Conservation (phyloP, 2,797 vertebrate species). For the Cetoscarus ocellatus region DNA sequence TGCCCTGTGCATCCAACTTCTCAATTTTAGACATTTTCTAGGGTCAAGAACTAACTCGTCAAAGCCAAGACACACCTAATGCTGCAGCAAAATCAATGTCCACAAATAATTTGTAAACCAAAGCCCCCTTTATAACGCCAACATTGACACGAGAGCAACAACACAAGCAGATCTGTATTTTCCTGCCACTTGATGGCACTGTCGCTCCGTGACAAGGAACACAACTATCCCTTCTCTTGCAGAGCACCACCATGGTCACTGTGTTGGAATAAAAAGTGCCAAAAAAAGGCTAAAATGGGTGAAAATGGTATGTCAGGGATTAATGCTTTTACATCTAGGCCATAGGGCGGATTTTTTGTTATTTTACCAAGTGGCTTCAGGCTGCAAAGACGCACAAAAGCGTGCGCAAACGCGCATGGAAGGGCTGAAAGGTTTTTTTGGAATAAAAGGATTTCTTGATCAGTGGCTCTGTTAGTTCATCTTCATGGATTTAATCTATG, state of each 20-base stretch:
- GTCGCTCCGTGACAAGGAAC: constrained; percentile 77
- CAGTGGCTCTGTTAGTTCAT: constrained; percentile 10
- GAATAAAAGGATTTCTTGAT: constrained; percentile 41
- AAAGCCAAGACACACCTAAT: no score
- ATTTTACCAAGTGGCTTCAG: constrained; percentile 13
- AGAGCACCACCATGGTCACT: constrained; percentile 41
- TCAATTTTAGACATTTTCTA: no score
- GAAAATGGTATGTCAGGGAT: constrained; percentile 44
- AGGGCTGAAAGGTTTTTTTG: constrained; percentile 41
- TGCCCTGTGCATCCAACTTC: no score
- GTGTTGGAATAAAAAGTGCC: constrained; percentile 58
- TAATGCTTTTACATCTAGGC: constrained; percentile 27
- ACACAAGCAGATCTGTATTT: constrained; percentile 58
- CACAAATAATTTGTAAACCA: not conserved
- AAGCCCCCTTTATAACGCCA: constrained; percentile 40
- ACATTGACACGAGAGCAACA: constrained; percentile 19
- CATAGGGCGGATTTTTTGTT: constrained; percentile 9
- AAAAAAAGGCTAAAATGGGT: constrained; percentile 53
- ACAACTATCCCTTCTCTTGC: constrained; percentile 3
- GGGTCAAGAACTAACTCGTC: no score
- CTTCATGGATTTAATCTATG: not conserved
- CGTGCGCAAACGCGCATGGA: constrained; percentile 10
- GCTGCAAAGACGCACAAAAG: constrained; percentile 16
- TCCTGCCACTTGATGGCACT: constrained; percentile 90
- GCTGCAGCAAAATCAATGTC: no score